Evolutionary conservation across 2,888 invertebrate species (phyloP), one percentile per base, ranked within the genome.

Genomic region (Timema podura): DNA sequence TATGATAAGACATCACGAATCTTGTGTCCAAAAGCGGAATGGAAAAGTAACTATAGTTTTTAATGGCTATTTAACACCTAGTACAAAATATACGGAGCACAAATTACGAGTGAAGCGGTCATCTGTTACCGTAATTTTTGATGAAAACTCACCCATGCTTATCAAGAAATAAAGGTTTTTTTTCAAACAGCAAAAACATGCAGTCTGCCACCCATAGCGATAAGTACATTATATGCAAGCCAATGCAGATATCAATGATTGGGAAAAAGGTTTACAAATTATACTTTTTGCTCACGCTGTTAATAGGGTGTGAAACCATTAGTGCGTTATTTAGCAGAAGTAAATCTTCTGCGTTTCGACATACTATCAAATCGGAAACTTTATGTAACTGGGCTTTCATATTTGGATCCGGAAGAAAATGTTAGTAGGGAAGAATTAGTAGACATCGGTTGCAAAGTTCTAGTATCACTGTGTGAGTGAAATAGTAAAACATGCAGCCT

Each of bases 51-150:
- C 0, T 61, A 61, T 61, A 15, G 44, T 61, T 1, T 61, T 57
- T 54, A 46, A 57, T 54, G 59, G 46, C 7, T 68, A 46, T 59
- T 45, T n/a, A 13, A 68, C 15, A 51, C 46, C 57, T 54, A 57
- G 57, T 68, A 68, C 68, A n/a, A 68, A 68, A 57, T 5, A 68
- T 68, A 57, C n/a, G 57, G 68, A 68, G 68, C 59, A 68, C 46
- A 49, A 57, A 57, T 51, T 54, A 57, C 57, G 68, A 47, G 47
- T 46, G 45, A 68, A 68, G 57, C 68, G 57, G n/a, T 68, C 68
- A 68, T 57, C 59, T 57, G 68, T 68, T 57, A 16, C 68, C 6
- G 15, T 68, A 46, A 59, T 51, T 45, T 57, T 57, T 68, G 46
- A 51, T 59, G 68, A 68, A 47, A 10, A 57, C n/a, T 68, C 68